Evolutionary conservation across 1,140 invertebrate genomes (phyloP), one percentile per base, ranked within the genome.

Genomic region (Thaumetopoea pityocampa): DNA sequence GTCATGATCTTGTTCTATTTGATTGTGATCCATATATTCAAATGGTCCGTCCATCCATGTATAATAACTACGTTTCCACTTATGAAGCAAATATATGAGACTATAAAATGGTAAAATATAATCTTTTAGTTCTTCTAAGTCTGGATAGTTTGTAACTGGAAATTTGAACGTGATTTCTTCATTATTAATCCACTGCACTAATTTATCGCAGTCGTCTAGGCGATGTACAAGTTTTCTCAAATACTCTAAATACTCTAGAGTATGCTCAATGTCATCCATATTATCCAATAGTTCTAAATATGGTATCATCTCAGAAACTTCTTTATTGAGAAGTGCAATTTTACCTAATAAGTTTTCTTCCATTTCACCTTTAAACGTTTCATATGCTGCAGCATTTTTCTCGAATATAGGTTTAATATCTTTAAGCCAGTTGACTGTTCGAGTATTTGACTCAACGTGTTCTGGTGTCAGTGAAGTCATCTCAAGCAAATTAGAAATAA

Each of bases 41-140:
- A 97, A 97, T 2, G 91, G 89, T n/a, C 95, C 96, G 78, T 97
- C 93, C 87, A 96, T 90, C 93, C 95, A 97, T 27, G 93, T 92
- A 60, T 92, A 92, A 63, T 93, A 91, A 47, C 92, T 91, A 40
- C 92, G 89, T 71, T 92, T 89, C 93, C 96, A 96, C 62, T 90
- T 90, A 49, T 85, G 80, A 15, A 80, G 64, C 27, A 77, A 77
- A 79, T 86, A 86, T 59, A 93, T 86, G 2, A 93, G 78, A 36
- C 87, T 87, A 19, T 91, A 88, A 69, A 92, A 93, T 5, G 91
- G 91, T 60, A 89, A 80, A 18, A 94, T 85, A 53, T 88, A 90
- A 26, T 88, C 88, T 69, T 91, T 91, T 12, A 92, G 66, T 51
- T 94, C 91, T 48, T 92, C 90, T 15, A 96, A 86, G 45, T 93